A percentile compares a stretch with the other conserved stretches of the same genome.
phyloP scores from a whole-genome alignment of 2,888 invertebrate genomes.

The Lochmaea crataegi region DNA sequence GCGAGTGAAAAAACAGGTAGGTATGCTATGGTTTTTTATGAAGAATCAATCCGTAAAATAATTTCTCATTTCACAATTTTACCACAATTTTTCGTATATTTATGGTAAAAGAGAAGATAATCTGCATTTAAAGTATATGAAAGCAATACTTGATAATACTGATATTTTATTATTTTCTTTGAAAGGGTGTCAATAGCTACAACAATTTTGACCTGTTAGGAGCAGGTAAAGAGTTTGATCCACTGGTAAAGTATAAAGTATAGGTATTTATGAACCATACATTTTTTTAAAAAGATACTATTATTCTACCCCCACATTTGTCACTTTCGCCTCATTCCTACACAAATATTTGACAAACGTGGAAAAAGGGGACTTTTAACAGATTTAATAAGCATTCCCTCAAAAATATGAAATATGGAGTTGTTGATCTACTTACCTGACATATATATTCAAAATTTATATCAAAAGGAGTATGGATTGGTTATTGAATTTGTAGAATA shows the following conservation, averaged over 20 bases:
- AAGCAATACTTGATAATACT: neutral
- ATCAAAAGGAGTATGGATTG: neutral
- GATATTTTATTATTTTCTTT: neutral
- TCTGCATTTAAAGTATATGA: neutral
- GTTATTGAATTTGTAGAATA: no score
- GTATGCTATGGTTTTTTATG: no score
- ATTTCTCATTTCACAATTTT: no score
- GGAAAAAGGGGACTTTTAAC: neutral
- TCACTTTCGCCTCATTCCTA: neutral
- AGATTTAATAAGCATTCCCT: neutral
- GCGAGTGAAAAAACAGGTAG: no score
- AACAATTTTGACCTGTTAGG: neutral
- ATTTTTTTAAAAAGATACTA: neutral
- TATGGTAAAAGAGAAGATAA: neutral
- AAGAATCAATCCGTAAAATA: no score
- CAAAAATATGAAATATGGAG: neutral
- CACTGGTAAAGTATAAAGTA: neutral
- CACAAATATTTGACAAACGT: conserved; percentile 5
- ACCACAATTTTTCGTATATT: no score
- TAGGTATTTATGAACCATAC: neutral
- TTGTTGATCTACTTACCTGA: neutral
- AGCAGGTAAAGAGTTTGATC: conserved; percentile 7
- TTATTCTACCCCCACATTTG: neutral
- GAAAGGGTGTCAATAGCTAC: neutral
- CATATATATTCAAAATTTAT: neutral